phyloP scores from a whole-genome alignment of 2,888 invertebrate species.

The Caenorhabditis sulstoni region DNA sequence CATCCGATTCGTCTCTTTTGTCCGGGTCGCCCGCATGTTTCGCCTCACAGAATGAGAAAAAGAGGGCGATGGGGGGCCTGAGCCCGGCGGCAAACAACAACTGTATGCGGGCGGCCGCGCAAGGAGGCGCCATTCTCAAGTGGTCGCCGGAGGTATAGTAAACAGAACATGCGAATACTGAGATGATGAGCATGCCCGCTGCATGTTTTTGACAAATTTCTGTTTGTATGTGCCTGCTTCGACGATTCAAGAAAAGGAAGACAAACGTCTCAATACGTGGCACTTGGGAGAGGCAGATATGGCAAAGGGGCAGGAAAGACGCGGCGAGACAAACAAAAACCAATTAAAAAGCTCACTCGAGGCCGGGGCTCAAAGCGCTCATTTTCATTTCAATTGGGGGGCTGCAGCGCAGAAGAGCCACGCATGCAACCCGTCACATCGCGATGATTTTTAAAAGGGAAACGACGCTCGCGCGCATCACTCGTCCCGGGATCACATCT shows the following conservation, averaged over 20 bases:
- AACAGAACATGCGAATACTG: conserved; percentile 48
- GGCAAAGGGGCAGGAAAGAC: not conserved
- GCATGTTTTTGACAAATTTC: conserved; percentile 39
- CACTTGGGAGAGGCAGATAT: not conserved
- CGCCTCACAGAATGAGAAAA: not conserved
- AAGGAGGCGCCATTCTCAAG: conserved; percentile 45
- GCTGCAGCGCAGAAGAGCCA: conserved; percentile 6
- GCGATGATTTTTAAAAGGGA: not conserved
- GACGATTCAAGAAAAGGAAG: not conserved
- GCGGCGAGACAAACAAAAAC: conserved; percentile 3
- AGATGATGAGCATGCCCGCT: conserved; percentile 50
- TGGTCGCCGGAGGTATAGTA: conserved; percentile 45
- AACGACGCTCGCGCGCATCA: conserved; percentile 22
- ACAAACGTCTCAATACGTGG: not conserved
- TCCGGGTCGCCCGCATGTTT: conserved; percentile 1
- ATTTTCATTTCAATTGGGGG: conserved; percentile 39
- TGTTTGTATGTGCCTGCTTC: conserved; percentile 1
- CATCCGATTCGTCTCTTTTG: not conserved
- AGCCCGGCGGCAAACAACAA: conserved; percentile 46
- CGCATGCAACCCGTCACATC: not conserved
- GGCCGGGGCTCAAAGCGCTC: conserved; percentile 3
- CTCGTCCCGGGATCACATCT: conserved; percentile 20
- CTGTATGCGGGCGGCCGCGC: conserved; percentile 12
- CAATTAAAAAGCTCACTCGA: conserved; percentile 12
- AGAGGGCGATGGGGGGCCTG: conserved; percentile 2